phyloP scores from a whole-genome alignment of 1,140 invertebrate genomes.

The Meloidogyne floridensis region DNA sequence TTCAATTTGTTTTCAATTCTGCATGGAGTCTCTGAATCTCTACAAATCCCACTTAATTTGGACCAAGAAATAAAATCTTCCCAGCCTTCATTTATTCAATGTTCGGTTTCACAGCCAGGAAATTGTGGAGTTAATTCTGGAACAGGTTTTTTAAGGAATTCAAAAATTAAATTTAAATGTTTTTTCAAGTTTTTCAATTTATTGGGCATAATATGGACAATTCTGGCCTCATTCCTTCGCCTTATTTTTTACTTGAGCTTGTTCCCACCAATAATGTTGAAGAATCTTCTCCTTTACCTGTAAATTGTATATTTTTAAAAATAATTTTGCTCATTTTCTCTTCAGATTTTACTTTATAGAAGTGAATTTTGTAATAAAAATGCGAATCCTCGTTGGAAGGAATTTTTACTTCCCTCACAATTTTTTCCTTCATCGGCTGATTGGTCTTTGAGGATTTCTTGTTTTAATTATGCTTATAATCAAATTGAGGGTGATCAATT shows the following conservation, averaged over 20 bases:
- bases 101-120: slow-evolving; percentile 11
- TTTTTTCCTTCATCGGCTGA: slow-evolving; percentile 52
- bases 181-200: slow-evolving; percentile 38
- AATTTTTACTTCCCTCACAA: slow-evolving; percentile 50
- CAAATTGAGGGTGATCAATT: slow-evolving; percentile 37
- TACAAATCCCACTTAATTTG: background rate
- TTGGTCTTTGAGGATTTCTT: slow-evolving; percentile 45
- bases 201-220: slow-evolving; percentile 35
- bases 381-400: slow-evolving; percentile 44
- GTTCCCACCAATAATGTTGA: slow-evolving; percentile 38
- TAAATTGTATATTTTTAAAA: slow-evolving; percentile 11
- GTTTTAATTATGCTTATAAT: slow-evolving; percentile 49
- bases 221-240: slow-evolving; percentile 34
- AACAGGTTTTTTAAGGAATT: slow-evolving; percentile 17
- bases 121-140: slow-evolving; percentile 9
- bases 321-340: slow-evolving; percentile 22
- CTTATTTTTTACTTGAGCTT: slow-evolving; percentile 47
- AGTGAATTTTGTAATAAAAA: slow-evolving; percentile 41
- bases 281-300: background rate
- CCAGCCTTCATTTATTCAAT: background rate
- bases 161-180: background rate
- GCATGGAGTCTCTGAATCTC: background rate
- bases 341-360: slow-evolving; percentile 52
- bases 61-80: slow-evolving; percentile 5
- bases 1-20: slow-evolving; percentile 17